Conservation (phyloP, 2,113 vertebrate species). For the Hipposideros armiger region DNA sequence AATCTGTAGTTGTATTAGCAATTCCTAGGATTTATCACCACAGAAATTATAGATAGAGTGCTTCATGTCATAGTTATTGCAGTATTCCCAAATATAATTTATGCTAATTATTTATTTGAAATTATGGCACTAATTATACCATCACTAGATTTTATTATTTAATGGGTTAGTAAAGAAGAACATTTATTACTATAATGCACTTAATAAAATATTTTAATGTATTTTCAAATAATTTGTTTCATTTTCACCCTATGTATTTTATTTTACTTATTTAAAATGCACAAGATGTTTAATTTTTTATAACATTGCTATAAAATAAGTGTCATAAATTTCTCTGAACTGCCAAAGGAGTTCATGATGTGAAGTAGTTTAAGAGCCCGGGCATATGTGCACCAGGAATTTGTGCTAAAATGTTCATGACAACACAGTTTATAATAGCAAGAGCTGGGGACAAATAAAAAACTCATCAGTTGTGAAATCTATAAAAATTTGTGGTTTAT, state of each 20-base stretch:
- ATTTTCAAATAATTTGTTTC: neutral
- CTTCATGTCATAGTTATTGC: neutral
- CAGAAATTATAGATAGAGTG: neutral
- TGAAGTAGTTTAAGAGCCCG: neutral
- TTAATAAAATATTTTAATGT: neutral
- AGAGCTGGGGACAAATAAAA: neutral
- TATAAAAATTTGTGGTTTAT: neutral
- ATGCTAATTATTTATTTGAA: neutral
- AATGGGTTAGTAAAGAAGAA: neutral
- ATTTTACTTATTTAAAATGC: neutral
- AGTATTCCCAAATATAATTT: neutral
- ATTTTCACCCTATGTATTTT: neutral
- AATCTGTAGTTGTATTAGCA: neutral
- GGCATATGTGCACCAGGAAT: neutral
- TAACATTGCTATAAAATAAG: neutral
- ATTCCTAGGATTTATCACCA: neutral
- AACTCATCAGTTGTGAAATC: neutral
- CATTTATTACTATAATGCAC: neutral
- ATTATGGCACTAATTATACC: neutral
- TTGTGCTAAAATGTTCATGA: neutral
- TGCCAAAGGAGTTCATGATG: neutral
- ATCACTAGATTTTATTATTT: conserved; percentile 7
- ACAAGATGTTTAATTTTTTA: neutral
- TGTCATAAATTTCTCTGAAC: neutral
- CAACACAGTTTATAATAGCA: neutral